phyloP scores from a whole-genome alignment of 2,888 invertebrate species.

The Drosophila monieri region DNA sequence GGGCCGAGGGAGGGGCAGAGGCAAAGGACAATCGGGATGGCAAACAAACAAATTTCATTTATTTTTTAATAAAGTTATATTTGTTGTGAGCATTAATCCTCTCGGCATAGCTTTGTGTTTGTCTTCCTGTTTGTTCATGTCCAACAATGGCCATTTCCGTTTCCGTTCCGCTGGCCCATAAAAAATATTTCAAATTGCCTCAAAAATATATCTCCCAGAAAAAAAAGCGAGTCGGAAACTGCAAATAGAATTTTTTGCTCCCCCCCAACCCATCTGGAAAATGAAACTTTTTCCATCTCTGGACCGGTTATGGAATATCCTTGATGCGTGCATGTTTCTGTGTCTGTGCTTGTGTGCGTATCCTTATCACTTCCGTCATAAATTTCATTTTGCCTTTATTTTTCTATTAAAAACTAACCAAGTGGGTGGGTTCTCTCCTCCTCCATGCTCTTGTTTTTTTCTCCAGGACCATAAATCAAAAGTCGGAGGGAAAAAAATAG shows the following conservation, averaged over 20 bases:
- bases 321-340: conserved; percentile 36
- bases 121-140: conserved; percentile 56
- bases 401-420: conserved; percentile 81
- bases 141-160: conserved; percentile 78
- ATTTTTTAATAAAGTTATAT: conserved; percentile 79
- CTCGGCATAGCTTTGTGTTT: conserved; percentile 22
- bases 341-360: conserved; percentile 27
- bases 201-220: conserved; percentile 32
- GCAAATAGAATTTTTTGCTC: conserved; percentile 64
- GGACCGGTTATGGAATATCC: conserved; percentile 58
- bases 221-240: conserved; percentile 70
- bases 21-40: too few species aligned
- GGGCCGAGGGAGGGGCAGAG: too few species aligned
- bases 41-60: conserved; percentile 70
- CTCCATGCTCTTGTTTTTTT: conserved; percentile 9
- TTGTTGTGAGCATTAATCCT: conserved; percentile 73
- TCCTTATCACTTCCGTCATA: conserved; percentile 84
- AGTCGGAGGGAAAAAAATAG: conserved; percentile 12
- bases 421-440: background rate
- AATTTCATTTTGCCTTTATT: conserved; percentile 82
- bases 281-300: conserved; percentile 53
- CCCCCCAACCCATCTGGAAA: background rate
- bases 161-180: conserved; percentile 59
- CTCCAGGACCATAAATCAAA: conserved; percentile 69
- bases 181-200: conserved; percentile 69